Evolutionary conservation across 2,888 invertebrate genomes (phyloP), one percentile per base, ranked within the genome.

Genomic region (Melipona bicolor): DNA sequence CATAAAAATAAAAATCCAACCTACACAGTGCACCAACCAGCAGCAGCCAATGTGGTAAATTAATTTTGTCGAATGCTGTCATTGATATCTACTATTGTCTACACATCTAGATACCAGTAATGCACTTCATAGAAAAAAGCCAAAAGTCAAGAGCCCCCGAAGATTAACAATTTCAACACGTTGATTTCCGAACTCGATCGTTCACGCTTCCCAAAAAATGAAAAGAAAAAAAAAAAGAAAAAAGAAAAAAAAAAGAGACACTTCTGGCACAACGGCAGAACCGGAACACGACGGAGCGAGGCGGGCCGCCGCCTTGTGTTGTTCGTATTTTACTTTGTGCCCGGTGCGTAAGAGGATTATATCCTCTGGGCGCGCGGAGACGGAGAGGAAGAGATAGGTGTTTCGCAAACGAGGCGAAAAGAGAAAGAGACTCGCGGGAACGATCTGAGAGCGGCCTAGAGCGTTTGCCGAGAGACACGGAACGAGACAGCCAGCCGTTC

Each of bases 271-370:
- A 27, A 27, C 19, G 9, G 86, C 87, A 86, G 86, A 90, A 90
- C 86, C 27, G 64, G 36, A 87, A 85, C 79, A 72, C 78, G 85
- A 79, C 21, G 50, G 36, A 19, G 73, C 85, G 56, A 36, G 19
- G 77, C 86, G 86, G 83, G 80, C 64, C 78, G 80, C 64, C 78
- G 87, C 86, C 83, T 87, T 78, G 83, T 81, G 88, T 88, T 85
- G 89, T 81, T 85, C 86, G 90, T 89, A 93, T 92, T 94, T 93
- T 93, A 93, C 93, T 93, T 94, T 93, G 93, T 94, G 91, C 93
- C 89, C 91, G 91, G 92, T 91, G 92, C 93, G 92, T 94, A 94
- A 94, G 94, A 94, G 94, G 94, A 94, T 94, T 94, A 94, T 90
- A 85, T 91, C 83, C 90, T 90, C 87, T 90, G 82, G 9, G 43